Evolutionary conservation across 2,797 vertebrate genomes (phyloP).

Genomic region (Eulemur rubriventer): DNA sequence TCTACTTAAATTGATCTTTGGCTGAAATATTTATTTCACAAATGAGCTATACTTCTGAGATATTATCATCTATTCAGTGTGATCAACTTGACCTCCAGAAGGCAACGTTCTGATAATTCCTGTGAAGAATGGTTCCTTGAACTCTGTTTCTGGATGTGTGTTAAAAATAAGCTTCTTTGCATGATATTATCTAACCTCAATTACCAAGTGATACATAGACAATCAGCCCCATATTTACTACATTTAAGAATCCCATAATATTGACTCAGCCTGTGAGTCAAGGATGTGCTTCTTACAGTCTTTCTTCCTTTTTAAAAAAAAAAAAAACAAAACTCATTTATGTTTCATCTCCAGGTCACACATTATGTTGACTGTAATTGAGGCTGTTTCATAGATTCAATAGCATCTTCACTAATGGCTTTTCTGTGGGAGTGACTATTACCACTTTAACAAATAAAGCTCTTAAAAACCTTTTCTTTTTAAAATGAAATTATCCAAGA

Average conservation of each 20-base stretch:
- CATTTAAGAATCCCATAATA: conserved; percentile 27
- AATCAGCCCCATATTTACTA: not conserved
- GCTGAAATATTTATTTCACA: conserved; percentile 3
- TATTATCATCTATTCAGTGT: not conserved
- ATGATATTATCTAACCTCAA: conserved; percentile 16
- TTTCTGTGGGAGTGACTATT: not conserved
- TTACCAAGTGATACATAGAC: not conserved
- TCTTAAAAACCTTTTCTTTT: not conserved
- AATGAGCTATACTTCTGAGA: not conserved
- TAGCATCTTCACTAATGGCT: not conserved
- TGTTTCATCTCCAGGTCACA: not conserved
- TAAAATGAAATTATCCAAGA: not conserved
- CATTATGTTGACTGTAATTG: not conserved
- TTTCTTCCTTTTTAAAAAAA: not conserved
- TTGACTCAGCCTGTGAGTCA: not conserved
- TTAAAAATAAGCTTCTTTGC: conserved; percentile 29
- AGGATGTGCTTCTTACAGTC: not conserved
- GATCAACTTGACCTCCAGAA: not conserved
- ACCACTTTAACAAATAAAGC: not conserved
- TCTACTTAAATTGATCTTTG: not conserved
- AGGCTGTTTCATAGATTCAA: not conserved
- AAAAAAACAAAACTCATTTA: not conserved
- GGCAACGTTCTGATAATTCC: conserved; percentile 1
- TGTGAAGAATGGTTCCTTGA: not conserved
- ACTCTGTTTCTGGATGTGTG: not conserved